phyloP scores from a whole-genome alignment of 2,113 vertebrate genomes.

The Rissa tridactyla region DNA sequence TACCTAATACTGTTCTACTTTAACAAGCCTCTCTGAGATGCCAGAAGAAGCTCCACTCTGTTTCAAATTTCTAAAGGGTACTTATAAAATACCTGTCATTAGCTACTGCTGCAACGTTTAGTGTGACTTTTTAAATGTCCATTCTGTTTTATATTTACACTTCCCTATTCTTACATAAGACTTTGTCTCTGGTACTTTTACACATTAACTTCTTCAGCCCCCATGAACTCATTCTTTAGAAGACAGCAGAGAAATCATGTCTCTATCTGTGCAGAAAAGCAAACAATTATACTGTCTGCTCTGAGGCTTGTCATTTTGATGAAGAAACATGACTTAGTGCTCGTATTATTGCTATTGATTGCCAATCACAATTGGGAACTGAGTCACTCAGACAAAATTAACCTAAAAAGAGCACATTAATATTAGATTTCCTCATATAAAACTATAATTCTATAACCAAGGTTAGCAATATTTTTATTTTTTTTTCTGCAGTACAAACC shows the following conservation, averaged over 20 bases:
- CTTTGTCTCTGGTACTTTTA: background rate
- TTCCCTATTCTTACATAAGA: background rate
- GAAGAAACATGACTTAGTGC: conserved; percentile 53
- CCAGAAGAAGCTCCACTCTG: background rate
- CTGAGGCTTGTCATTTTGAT: conserved; percentile 21
- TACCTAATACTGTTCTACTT: background rate
- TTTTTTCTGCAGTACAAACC: background rate
- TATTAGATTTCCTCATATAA: conserved; percentile 18
- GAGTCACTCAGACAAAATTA: conserved; percentile 53
- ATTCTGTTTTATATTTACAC: background rate
- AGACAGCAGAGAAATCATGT: background rate
- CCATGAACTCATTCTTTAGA: background rate
- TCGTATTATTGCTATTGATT: conserved; percentile 48
- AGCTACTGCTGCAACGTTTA: background rate
- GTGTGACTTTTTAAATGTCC: background rate
- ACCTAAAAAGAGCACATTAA: conserved; percentile 34
- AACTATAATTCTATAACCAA: conserved; percentile 1
- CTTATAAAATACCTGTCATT: background rate
- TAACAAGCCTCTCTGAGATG: background rate
- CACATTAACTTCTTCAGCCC: background rate
- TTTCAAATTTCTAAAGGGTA: background rate
- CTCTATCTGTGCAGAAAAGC: conserved; percentile 40
- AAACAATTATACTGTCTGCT: conserved; percentile 54
- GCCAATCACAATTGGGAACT: conserved; percentile 42
- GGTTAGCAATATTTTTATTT: background rate